phyloP scores from a whole-genome alignment of 2,888 invertebrate species.

The Hanleya hanleyi region DNA sequence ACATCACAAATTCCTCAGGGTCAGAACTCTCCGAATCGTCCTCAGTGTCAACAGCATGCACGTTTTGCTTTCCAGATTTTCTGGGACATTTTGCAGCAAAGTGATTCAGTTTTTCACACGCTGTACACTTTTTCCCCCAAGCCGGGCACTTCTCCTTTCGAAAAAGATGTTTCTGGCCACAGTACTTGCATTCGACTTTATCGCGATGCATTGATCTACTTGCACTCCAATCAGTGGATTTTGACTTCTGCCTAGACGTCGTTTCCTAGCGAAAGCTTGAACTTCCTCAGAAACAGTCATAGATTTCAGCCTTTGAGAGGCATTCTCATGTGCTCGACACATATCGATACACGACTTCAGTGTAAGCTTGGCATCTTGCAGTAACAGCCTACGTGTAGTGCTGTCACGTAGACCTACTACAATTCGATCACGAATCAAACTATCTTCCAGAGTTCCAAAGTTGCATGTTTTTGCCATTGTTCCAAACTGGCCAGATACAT shows the following conservation, averaged over 20 bases:
- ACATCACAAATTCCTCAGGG: constrained; percentile 15
- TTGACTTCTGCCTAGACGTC: background rate
- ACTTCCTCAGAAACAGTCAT: background rate
- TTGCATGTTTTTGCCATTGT: no score
- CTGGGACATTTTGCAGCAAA: constrained; percentile 13
- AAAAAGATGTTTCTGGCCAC: constrained; percentile 10
- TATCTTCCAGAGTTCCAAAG: no score
- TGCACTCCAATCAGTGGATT: background rate
- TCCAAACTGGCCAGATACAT: no score
- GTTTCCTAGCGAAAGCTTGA: background rate
- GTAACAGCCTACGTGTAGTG: no score
- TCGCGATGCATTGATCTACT: background rate
- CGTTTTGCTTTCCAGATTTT: no score
- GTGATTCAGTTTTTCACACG: constrained; percentile 17
- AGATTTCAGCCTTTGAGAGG: background rate
- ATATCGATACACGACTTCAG: constrained; percentile 20
- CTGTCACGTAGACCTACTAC: no score
- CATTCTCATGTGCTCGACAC: constrained; percentile 22
- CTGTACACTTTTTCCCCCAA: constrained; percentile 2
- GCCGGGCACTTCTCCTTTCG: constrained; percentile 22
- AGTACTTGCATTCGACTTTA: constrained; percentile 14
- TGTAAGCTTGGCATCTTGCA: no score
- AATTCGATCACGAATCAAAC: no score
- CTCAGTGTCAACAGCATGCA: constrained; percentile 4
- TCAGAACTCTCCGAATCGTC: background rate